Percentiles rank a stretch among this genome's conserved stretches.
Evolutionary conservation across 2,888 invertebrate genomes (phyloP).

Genomic region (Acanthosepion esculentum): DNA sequence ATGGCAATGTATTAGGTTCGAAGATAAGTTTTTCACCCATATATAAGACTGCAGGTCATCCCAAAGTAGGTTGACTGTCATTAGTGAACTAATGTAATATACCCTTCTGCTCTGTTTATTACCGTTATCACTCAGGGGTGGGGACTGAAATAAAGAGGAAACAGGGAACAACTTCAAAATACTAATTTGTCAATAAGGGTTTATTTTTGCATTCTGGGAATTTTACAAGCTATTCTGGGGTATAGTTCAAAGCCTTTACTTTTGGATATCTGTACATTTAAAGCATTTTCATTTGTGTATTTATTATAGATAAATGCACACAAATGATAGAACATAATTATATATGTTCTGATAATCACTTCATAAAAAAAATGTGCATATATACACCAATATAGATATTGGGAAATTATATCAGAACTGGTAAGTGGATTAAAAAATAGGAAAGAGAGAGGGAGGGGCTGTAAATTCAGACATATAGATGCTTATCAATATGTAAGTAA

Average conservation of each 20-base stretch:
- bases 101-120: neutral
- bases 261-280: neutral
- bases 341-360: neutral
- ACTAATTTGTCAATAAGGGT: neutral
- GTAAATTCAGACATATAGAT: neutral
- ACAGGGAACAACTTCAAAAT: neutral
- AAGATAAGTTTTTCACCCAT: neutral
- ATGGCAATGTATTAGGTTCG: neutral
- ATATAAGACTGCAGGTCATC: neutral
- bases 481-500: neutral
- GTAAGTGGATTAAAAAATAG: neutral
- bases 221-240: neutral
- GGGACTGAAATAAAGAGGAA: neutral
- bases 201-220: neutral
- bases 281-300: neutral
- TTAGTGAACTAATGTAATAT: slow-evolving; percentile 17
- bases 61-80: neutral
- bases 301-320: neutral
- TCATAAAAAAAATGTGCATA: neutral
- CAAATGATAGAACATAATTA: neutral
- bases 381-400: neutral
- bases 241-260: neutral
- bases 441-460: neutral
- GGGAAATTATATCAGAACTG: neutral
- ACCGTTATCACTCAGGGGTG: neutral